These are phyloP conservation scores for Lasioglossum calceatum DNA, from an alignment of 2,888 invertebrate species.

Conservation along the genomic window DNA sequence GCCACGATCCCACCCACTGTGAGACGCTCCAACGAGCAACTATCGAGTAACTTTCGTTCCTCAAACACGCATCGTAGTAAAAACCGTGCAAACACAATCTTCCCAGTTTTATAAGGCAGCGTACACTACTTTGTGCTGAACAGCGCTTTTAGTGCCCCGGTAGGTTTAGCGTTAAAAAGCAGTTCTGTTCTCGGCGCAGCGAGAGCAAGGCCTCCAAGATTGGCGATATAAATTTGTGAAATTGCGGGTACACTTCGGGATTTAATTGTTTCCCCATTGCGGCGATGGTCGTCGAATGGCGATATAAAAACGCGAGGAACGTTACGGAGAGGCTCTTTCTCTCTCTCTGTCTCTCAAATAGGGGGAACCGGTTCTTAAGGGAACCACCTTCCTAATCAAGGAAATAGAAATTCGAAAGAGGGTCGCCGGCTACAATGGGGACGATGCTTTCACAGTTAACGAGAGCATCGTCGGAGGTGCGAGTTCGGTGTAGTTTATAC, in stretches of 20 bases:
- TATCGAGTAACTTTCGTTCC: neutral
- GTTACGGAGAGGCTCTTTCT: neutral
- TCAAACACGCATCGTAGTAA: neutral
- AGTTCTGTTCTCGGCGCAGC: neutral
- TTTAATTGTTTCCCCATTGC: constrained; percentile 11
- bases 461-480: constrained; percentile 59
- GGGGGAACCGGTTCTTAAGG: constrained; percentile 18
- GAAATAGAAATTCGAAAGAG: constrained; percentile 60
- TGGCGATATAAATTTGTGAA: constrained; percentile 13
- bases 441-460: constrained; percentile 55
- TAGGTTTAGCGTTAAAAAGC: neutral
- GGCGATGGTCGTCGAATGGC: neutral
- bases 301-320: neutral
- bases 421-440: constrained; percentile 24
- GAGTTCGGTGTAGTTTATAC: constrained; percentile 56
- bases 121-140: neutral
- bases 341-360: neutral
- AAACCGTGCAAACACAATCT: neutral
- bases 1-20: no score
- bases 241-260: neutral
- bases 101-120: neutral
- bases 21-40: no score
- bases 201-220: neutral
- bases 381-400: constrained; percentile 52
- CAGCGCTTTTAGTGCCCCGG: neutral